Evolutionary conservation across 1,140 invertebrate species (phyloP).

Genomic region (Myzus persicae): DNA sequence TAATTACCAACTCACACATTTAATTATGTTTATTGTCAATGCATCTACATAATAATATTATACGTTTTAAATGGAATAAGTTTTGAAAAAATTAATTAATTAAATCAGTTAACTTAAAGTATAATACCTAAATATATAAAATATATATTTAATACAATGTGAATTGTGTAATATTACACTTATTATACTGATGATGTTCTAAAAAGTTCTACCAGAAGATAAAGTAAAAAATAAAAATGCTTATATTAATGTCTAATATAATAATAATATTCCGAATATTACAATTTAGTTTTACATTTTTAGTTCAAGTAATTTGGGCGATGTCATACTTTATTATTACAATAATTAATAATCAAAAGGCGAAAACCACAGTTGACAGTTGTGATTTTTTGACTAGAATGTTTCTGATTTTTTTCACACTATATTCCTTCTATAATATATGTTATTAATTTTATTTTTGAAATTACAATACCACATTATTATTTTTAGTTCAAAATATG

Average conservation of each 20-base stretch:
- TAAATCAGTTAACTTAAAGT: not conserved
- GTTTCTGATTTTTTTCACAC: not conserved
- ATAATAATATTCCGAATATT: not conserved
- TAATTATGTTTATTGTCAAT: not conserved
- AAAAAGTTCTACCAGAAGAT: not conserved
- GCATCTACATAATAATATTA: not conserved
- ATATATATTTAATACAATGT: too few relatives aligned
- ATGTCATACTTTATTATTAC: not conserved
- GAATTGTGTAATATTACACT: not conserved
- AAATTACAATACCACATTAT: not conserved
- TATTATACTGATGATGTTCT: not conserved
- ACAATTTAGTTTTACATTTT: not conserved
- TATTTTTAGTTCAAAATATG: not conserved
- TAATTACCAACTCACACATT: not conserved
- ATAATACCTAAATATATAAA: not conserved
- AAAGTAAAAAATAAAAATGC: not conserved
- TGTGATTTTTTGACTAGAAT: not conserved
- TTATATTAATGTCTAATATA: not conserved
- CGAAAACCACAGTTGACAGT: not conserved
- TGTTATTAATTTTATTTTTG: not conserved
- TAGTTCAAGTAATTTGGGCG: not conserved
- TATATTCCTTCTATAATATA: not conserved
- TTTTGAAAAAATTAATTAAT: too few relatives aligned
- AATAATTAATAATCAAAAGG: not conserved
- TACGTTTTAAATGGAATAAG: too few relatives aligned